These are phyloP conservation scores for Hephaestus fuliginosus DNA, from an alignment of 2,797 vertebrate genomes.

Conservation along the genomic window DNA sequence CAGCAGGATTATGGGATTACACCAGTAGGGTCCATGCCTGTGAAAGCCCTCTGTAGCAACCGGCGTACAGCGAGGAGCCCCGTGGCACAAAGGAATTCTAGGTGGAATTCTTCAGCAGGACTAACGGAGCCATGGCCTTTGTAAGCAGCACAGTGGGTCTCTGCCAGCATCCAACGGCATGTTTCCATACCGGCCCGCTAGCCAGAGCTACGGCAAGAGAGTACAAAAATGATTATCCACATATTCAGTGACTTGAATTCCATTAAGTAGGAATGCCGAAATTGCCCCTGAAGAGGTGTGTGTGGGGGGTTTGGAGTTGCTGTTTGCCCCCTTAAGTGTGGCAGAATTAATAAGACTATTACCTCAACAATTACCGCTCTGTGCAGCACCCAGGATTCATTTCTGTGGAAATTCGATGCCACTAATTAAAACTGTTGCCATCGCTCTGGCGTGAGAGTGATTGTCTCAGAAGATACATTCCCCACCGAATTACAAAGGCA, in stretches of 20 bases:
- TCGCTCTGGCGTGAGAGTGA: slow-evolving; percentile 77
- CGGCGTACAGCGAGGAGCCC: slow-evolving; percentile 88
- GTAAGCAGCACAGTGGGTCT: slow-evolving; percentile 91
- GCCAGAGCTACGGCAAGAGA: slow-evolving; percentile 53
- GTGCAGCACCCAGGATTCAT: slow-evolving; percentile 84
- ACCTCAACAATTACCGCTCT: slow-evolving; percentile 93
- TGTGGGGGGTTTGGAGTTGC: slow-evolving; percentile 81
- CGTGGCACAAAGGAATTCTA: slow-evolving; percentile 91
- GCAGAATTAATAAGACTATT: slow-evolving; percentile 97
- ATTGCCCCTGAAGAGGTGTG: slow-evolving; percentile 86
- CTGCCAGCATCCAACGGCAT: slow-evolving; percentile 80
- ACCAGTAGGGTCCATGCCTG: slow-evolving; percentile 92
- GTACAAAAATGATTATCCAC: slow-evolving; percentile 90
- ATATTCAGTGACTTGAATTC: slow-evolving; percentile 91
- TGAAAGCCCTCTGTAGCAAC: slow-evolving; percentile 94
- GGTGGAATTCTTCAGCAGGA: slow-evolving; percentile 90
- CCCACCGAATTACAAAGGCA: slow-evolving; percentile 82
- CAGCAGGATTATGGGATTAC: slow-evolving; percentile 99
- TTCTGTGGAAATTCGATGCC: slow-evolving; percentile 88
- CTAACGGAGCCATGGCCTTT: slow-evolving; percentile 91
- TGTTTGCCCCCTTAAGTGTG: slow-evolving; percentile 90
- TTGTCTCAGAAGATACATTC: slow-evolving; percentile 84
- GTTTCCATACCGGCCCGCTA: slow-evolving; percentile 81
- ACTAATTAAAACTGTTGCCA: slow-evolving; percentile 86
- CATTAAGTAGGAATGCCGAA: slow-evolving; percentile 88